Evolutionary conservation across 1,140 invertebrate species (phyloP).

Genomic region (Gonioctena quinquepunctata): DNA sequence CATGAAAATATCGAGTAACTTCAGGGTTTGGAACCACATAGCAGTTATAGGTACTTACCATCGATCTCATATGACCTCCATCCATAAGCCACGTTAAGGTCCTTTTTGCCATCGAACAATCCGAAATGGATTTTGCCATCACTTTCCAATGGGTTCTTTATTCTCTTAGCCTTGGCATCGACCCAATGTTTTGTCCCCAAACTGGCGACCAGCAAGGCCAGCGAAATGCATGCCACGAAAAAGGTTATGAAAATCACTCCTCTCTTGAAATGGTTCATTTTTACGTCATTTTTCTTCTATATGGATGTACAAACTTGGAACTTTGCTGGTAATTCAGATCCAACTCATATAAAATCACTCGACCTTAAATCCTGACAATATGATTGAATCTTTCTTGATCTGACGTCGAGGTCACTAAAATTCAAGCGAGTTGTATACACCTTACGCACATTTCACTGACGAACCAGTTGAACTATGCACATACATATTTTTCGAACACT

Average conservation of each 20-base stretch:
- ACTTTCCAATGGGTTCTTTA: conserved; percentile 69
- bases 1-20: no score
- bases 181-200: conserved; percentile 90
- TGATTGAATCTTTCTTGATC: not conserved
- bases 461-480: not conserved
- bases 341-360: not conserved
- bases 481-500: no score
- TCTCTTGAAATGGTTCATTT: conserved; percentile 65
- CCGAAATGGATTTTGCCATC: conserved; percentile 81
- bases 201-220: conserved; percentile 80
- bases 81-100: conserved; percentile 81
- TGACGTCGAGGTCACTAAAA: not conserved
- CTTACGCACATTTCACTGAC: not conserved
- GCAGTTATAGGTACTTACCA: conserved; percentile 65
- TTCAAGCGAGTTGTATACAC: not conserved
- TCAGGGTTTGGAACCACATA: no score
- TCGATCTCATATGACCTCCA: conserved; percentile 74
- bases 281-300: not conserved
- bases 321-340: not conserved
- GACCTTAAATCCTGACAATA: conserved; percentile 5
- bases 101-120: conserved; percentile 81
- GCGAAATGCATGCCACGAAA: conserved; percentile 79
- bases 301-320: not conserved
- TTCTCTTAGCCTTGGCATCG: conserved; percentile 71
- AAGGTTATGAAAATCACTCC: conserved; percentile 89